Evolutionary conservation across 2,888 invertebrate genomes (phyloP).

Genomic region (Odontomyia ornata): DNA sequence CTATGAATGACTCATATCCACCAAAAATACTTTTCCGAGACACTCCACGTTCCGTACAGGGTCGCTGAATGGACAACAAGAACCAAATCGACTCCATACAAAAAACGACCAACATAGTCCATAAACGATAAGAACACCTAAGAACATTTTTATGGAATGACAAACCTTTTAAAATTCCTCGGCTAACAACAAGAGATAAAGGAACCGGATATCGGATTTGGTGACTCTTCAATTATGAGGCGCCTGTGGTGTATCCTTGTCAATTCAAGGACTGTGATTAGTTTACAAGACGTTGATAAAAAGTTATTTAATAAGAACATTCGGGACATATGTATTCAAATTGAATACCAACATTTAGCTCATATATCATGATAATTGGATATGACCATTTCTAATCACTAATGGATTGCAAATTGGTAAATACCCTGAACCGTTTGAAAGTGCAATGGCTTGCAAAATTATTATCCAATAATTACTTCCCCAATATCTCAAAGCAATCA

Average conservation of each 20-base stretch:
- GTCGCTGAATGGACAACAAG: not conserved
- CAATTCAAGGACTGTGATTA: not conserved
- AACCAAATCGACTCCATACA: not conserved
- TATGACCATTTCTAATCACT: too few species aligned
- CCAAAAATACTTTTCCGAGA: not conserved
- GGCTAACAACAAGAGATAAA: slow-evolving; percentile 45
- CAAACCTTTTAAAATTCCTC: slow-evolving; percentile 50
- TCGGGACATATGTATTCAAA: too few species aligned
- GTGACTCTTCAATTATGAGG: slow-evolving; percentile 31
- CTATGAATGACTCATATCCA: slow-evolving; percentile 25
- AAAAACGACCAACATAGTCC: not conserved
- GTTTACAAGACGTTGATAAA: too few species aligned
- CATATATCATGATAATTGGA: too few species aligned
- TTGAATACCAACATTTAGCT: not conserved
- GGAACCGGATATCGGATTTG: slow-evolving; percentile 45
- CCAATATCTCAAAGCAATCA: too few species aligned
- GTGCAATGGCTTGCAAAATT: too few species aligned
- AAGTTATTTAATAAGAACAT: too few species aligned
- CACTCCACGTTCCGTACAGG: not conserved
- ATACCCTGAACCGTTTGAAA: too few species aligned
- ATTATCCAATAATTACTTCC: too few species aligned
- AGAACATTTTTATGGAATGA: slow-evolving; percentile 37
- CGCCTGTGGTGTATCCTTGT: slow-evolving; percentile 28
- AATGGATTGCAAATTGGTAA: too few species aligned
- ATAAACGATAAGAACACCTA: slow-evolving; percentile 36